Base-by-base conservation (phyloP, 2,888 invertebrate species). In the Nematopogon swammerdamellus region DNA sequence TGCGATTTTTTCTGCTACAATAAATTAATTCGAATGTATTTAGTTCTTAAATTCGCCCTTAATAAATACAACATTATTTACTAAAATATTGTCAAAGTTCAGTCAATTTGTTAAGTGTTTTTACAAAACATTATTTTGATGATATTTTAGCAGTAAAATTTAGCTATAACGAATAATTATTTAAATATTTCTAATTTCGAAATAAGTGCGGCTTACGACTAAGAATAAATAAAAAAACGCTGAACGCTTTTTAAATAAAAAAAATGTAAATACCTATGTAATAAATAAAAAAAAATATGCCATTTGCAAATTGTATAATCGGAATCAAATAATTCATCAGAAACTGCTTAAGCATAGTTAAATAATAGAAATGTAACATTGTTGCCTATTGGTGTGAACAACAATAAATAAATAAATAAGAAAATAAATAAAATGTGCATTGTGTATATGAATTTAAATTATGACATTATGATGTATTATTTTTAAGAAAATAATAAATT, bases 381-480 rank as follows among this genome's bases (percentile, higher is more conserved):
- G n/a, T n/a, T n/a, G n/a, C n/a, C n/a, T n/a, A n/a, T n/a, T n/a
- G n/a, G n/a, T n/a, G n/a, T n/a, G n/a, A n/a, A n/a, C n/a, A n/a
- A n/a, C n/a, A n/a, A n/a, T n/a, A n/a, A n/a, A n/a, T n/a, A n/a
- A n/a, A n/a, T n/a, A n/a, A 57, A 59, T 63, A 63, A 67, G 62
- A 57, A 61, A 57, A 54, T 50, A 60, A 54, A 59, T 54, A 45
- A n/a, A n/a, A 25, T 25, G 25, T 8, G 56, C 73, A 68, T 72
- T 73, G 71, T 77, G 76, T 77, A 77, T 63, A 77, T 77, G 77
- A 73, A 43, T 65, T 57, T 64, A 67, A 63, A 58, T 55, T 58
- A 56, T 59, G 60, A 61, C 63, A 67, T 67, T 67, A 64, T 69
- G 63, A 68, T 65, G 70, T 65, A 58, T 67, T 68, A 66, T 66